A percentile compares a stretch with the other conserved stretches of the same genome.
Evolutionary conservation across 2,888 invertebrate species (phyloP).

Genomic region (Oscheius sp.): DNA sequence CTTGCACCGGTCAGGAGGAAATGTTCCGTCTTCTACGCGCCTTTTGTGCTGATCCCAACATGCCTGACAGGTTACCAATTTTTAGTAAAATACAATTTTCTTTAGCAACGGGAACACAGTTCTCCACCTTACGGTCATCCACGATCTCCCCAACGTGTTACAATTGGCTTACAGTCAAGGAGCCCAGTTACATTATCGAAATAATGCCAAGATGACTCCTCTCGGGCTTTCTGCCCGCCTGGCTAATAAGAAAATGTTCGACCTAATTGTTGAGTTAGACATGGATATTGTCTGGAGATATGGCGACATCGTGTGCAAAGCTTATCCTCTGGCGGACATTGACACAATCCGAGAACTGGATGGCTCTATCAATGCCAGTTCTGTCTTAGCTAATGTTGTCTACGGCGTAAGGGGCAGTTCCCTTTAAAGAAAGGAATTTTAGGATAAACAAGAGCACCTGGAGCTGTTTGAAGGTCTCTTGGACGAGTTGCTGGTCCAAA

Average conservation of each 20-base stretch:
- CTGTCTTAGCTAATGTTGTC: slow-evolving; percentile 92
- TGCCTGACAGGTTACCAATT: slow-evolving; percentile 89
- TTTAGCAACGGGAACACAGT: slow-evolving; percentile 89
- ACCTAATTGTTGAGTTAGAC: slow-evolving; percentile 93
- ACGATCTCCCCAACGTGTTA: slow-evolving; percentile 88
- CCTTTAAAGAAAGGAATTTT: slow-evolving; percentile 53
- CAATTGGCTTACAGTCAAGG: slow-evolving; percentile 94
- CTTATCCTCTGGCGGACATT: slow-evolving; percentile 91
- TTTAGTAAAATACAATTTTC: no score
- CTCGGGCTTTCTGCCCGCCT: slow-evolving; percentile 81
- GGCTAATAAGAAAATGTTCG: slow-evolving; percentile 81
- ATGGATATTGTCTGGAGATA: slow-evolving; percentile 97
- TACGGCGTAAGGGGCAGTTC: slow-evolving; percentile 82
- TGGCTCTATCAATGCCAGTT: slow-evolving; percentile 90
- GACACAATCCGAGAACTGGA: slow-evolving; percentile 84
- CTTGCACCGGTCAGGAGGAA: slow-evolving; percentile 95
- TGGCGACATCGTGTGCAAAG: slow-evolving; percentile 80
- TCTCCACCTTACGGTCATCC: slow-evolving; percentile 94
- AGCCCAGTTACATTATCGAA: slow-evolving; percentile 85
- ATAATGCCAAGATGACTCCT: slow-evolving; percentile 88
- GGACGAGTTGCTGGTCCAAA: slow-evolving; percentile 92
- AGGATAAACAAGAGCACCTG: slow-evolving; percentile 94
- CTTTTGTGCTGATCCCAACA: slow-evolving; percentile 92
- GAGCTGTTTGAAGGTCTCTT: slow-evolving; percentile 93
- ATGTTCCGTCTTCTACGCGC: slow-evolving; percentile 93